Percentiles rank a stretch among this genome's conserved stretches.
Evolutionary conservation across 1,140 invertebrate species (phyloP).

Genomic region (Andricus grossulariae): DNA sequence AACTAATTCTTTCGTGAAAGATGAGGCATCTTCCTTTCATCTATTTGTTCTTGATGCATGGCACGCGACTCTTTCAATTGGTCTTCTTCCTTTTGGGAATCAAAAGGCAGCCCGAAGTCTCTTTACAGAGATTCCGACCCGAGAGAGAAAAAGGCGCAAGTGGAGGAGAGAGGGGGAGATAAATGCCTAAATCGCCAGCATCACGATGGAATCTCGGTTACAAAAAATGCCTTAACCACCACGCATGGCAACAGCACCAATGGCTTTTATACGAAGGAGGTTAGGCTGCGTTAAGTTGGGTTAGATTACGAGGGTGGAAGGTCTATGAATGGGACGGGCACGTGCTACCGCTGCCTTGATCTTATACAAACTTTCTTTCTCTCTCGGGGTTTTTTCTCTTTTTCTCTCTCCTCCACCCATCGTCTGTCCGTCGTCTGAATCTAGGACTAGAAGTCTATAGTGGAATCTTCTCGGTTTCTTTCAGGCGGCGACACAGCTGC

Average conservation of each 20-base stretch:
- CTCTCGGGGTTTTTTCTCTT: slow-evolving; percentile 33
- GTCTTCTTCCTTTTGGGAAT: slow-evolving; percentile 12
- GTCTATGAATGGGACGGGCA: slow-evolving; percentile 64
- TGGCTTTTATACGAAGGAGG: slow-evolving; percentile 59
- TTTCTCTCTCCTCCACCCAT: slow-evolving; percentile 42
- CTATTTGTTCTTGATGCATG: slow-evolving; percentile 3
- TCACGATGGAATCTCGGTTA: slow-evolving; percentile 47
- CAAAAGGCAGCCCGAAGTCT: neutral
- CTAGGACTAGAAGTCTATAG: slow-evolving; percentile 51
- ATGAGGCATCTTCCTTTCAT: neutral
- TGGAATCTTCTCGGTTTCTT: slow-evolving; percentile 53
- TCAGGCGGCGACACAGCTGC: slow-evolving; percentile 60
- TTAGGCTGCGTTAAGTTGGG: slow-evolving; percentile 62
- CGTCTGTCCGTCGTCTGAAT: slow-evolving; percentile 38
- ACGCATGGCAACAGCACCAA: slow-evolving; percentile 64
- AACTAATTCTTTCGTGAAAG: slow-evolving; percentile 39
- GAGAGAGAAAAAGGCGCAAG: slow-evolving; percentile 5
- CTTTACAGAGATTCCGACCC: slow-evolving; percentile 21
- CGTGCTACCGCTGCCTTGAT: slow-evolving; percentile 64
- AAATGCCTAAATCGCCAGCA: slow-evolving; percentile 39
- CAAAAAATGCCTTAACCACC: slow-evolving; percentile 54
- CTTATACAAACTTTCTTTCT: slow-evolving; percentile 37
- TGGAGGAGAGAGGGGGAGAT: slow-evolving; percentile 10
- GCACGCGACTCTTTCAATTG: slow-evolving; percentile 23
- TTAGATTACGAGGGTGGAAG: slow-evolving; percentile 70